Conservation (phyloP, 2,888 invertebrate species). For the Protula sp. region DNA sequence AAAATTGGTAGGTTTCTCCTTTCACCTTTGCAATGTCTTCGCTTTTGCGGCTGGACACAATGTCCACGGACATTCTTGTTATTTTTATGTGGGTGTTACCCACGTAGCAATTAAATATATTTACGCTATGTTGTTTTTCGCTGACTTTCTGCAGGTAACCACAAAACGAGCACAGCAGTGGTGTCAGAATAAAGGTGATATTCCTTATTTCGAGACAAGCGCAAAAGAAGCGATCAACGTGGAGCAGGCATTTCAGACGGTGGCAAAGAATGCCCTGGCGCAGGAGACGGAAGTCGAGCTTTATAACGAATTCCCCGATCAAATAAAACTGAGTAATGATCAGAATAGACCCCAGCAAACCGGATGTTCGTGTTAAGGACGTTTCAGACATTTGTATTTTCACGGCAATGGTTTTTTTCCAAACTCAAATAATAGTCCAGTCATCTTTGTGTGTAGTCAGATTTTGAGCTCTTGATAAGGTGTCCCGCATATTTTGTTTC, state of each 20-base stretch:
- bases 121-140: too few relatives aligned
- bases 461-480: too few relatives aligned
- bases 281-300: slow-evolving; percentile 74
- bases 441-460: too few relatives aligned
- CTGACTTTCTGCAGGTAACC: slow-evolving; percentile 50
- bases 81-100: too few relatives aligned
- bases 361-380: not conserved
- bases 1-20: too few relatives aligned
- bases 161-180: slow-evolving; percentile 75
- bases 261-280: slow-evolving; percentile 94
- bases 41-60: too few relatives aligned
- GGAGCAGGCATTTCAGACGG: slow-evolving; percentile 97
- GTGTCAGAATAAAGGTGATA: slow-evolving; percentile 98
- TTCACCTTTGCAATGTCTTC: too few relatives aligned
- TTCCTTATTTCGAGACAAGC: slow-evolving; percentile 98
- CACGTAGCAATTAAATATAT: too few relatives aligned
- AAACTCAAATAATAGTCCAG: too few relatives aligned
- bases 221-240: slow-evolving; percentile 99
- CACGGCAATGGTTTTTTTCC: too few relatives aligned
- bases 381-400: not conserved
- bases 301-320: slow-evolving; percentile 96
- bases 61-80: too few relatives aligned
- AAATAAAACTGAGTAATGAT: slow-evolving; percentile 62
- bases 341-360: slow-evolving; percentile 16
- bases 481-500: too few relatives aligned